phyloP scores from a whole-genome alignment of 2,888 invertebrate species.

The Agonum fuliginosum region DNA sequence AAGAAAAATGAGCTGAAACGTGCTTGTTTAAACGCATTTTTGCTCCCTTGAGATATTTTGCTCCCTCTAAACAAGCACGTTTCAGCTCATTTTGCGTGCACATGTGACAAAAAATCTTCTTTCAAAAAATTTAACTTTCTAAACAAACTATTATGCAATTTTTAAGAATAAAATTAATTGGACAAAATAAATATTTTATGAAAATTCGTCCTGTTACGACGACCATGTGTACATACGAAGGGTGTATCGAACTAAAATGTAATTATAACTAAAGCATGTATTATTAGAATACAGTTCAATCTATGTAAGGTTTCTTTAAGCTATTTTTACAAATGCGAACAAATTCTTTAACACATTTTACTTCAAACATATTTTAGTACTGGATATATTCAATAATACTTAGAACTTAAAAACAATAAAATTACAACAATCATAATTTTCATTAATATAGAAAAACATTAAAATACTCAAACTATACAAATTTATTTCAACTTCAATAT shows the following conservation, averaged over 20 bases:
- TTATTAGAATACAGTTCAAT: conserved; percentile 3
- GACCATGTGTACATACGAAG: not conserved
- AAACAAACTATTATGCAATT: too few species aligned
- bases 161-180: too few species aligned
- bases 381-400: not conserved
- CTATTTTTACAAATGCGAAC: conserved; percentile 26
- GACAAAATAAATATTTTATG: too few species aligned
- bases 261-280: conserved; percentile 12
- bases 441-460: not conserved
- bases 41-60: too few species aligned
- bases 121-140: too few species aligned
- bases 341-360: not conserved
- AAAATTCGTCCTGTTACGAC: not conserved
- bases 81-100: too few species aligned
- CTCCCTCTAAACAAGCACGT: too few species aligned
- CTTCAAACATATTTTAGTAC: not conserved
- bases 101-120: too few species aligned
- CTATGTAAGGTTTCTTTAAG: conserved; percentile 19
- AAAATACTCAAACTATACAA: not conserved
- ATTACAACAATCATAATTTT: too few species aligned
- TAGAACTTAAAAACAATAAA: not conserved
- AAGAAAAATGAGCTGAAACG: too few species aligned
- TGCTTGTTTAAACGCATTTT: too few species aligned
- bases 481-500: not conserved
- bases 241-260: conserved; percentile 19